Evolutionary conservation across 2,888 invertebrate species (phyloP).

Genomic region (Tachina grossa): DNA sequence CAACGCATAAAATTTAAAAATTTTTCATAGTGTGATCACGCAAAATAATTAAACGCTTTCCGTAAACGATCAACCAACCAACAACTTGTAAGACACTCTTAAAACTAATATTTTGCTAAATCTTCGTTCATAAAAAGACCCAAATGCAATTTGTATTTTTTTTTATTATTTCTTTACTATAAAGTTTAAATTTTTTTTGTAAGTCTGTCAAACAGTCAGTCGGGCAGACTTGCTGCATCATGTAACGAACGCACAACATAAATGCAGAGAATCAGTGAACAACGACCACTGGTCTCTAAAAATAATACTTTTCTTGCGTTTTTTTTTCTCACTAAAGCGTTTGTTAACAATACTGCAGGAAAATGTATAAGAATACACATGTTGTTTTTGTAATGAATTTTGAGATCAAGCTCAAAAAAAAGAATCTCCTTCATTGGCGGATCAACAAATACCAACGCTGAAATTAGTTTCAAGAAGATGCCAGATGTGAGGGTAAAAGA

Average conservation of each 20-base stretch:
- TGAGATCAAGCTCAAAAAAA: constrained; percentile 44
- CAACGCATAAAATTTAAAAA: constrained; percentile 42
- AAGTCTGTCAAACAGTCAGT: not conserved
- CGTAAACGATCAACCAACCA: constrained; percentile 48
- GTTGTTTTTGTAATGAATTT: constrained; percentile 36
- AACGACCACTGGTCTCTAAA: constrained; percentile 52
- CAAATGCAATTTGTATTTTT: constrained; percentile 40
- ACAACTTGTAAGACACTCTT: constrained; percentile 62
- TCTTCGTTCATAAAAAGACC: constrained; percentile 57
- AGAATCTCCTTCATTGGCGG: constrained; percentile 37
- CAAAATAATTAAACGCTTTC: constrained; percentile 27
- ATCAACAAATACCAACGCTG: constrained; percentile 1
- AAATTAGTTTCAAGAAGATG: not conserved
- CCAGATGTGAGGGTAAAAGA: not conserved
- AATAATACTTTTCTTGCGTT: constrained; percentile 42
- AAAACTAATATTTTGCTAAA: constrained; percentile 65
- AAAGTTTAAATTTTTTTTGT: constrained; percentile 37
- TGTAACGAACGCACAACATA: constrained; percentile 40
- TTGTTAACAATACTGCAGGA: constrained; percentile 11
- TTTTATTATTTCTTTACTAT: constrained; percentile 17
- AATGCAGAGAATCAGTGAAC: constrained; percentile 29
- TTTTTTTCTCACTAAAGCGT: constrained; percentile 29
- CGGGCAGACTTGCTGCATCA: constrained; percentile 26
- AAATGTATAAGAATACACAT: constrained; percentile 22
- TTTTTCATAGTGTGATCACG: constrained; percentile 18